phyloP scores from a whole-genome alignment of 2,888 invertebrate species.

The Sinhomidia bicolor region DNA sequence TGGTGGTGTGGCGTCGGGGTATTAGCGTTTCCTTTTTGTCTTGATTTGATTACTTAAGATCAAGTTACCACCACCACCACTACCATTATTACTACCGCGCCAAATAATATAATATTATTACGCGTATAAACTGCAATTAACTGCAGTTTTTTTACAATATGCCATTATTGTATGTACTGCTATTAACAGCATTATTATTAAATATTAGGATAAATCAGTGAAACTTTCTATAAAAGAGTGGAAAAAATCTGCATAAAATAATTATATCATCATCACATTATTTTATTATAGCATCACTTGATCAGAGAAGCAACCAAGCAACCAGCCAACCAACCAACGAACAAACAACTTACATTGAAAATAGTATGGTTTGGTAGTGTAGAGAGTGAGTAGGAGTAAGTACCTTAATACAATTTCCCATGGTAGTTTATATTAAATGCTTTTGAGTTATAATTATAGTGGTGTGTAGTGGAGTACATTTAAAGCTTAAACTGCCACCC shows the following conservation, averaged over 20 bases:
- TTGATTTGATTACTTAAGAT: slow-evolving; percentile 56
- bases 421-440: background rate
- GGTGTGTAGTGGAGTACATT: background rate
- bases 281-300: too few species aligned
- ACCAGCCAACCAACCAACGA: too few species aligned
- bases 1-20: background rate
- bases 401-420: background rate
- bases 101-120: slow-evolving; percentile 4
- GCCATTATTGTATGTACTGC: background rate
- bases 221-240: slow-evolving; percentile 17
- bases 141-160: background rate
- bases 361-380: background rate
- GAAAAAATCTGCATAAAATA: background rate
- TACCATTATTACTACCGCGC: too few species aligned
- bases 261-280: background rate
- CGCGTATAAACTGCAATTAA: background rate
- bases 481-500: background rate
- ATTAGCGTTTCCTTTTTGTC: slow-evolving; percentile 32
- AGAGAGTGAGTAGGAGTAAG: background rate
- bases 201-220: slow-evolving; percentile 15
- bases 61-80: background rate
- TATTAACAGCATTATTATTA: slow-evolving; percentile 1
- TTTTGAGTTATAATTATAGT: background rate
- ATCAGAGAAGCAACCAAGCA: too few species aligned
- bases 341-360: too few species aligned